Evolutionary conservation across 2,113 vertebrate genomes (phyloP).

Genomic region (Quiscalus mexicanus): DNA sequence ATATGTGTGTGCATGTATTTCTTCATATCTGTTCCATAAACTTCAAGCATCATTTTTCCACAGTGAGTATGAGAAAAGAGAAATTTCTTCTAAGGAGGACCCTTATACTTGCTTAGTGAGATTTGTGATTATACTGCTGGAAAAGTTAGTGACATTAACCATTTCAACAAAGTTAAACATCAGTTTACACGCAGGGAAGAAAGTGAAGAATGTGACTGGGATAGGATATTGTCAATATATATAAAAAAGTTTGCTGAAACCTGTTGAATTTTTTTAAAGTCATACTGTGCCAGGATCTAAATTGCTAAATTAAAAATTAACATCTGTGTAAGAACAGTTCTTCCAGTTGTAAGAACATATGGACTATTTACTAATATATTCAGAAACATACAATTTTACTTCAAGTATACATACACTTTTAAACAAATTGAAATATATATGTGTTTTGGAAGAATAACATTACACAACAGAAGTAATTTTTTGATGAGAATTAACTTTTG

Average conservation of each 20-base stretch:
- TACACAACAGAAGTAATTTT: neutral
- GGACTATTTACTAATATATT: neutral
- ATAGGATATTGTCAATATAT: neutral
- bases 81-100: neutral
- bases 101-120: neutral
- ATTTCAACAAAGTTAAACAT: neutral
- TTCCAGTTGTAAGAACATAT: neutral
- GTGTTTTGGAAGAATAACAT: neutral
- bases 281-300: neutral
- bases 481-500: neutral
- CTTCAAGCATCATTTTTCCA: neutral
- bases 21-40: neutral
- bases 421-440: neutral
- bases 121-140: neutral
- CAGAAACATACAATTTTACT: neutral
- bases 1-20: neutral
- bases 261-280: neutral
- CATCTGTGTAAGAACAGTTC: neutral
- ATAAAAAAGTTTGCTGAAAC: neutral
- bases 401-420: neutral
- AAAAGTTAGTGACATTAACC: neutral
- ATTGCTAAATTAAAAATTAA: neutral
- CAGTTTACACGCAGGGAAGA: neutral
- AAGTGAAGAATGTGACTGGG: neutral
- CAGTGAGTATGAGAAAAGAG: neutral